Conservation (phyloP, 2,797 vertebrate genomes). For the Acanthis flammea region DNA sequence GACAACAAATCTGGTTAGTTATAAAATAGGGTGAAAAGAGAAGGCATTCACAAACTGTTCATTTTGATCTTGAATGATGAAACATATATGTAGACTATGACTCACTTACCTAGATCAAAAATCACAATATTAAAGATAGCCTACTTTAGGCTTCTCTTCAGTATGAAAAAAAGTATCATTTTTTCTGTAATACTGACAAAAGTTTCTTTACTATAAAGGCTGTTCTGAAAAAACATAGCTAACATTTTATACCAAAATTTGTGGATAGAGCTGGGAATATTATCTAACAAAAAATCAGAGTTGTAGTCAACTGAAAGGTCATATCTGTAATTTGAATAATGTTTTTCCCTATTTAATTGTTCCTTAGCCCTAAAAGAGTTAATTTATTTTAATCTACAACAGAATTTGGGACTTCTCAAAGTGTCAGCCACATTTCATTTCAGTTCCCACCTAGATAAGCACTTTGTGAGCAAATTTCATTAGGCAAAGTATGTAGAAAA, state of each 20-base stretch:
- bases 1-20: not conserved
- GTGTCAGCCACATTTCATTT: not conserved
- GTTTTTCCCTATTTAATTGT: not conserved
- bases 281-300: not conserved
- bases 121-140: not conserved
- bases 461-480: not conserved
- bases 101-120: not conserved
- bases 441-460: not conserved
- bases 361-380: not conserved
- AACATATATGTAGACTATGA: not conserved
- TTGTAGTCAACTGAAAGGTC: not conserved
- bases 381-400: not conserved
- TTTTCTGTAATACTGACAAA: not conserved
- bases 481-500: not conserved
- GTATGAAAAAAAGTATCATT: not conserved
- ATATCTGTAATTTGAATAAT: not conserved
- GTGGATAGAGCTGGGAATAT: not conserved
- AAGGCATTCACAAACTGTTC: not conserved
- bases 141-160: not conserved
- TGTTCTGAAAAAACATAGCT: not conserved
- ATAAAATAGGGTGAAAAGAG: not conserved
- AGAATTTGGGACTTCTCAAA: not conserved
- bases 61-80: not conserved
- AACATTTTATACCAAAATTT: not conserved
- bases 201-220: not conserved